phyloP scores from a whole-genome alignment of 2,888 invertebrate genomes.

The Hemistola chrysoprasaria region DNA sequence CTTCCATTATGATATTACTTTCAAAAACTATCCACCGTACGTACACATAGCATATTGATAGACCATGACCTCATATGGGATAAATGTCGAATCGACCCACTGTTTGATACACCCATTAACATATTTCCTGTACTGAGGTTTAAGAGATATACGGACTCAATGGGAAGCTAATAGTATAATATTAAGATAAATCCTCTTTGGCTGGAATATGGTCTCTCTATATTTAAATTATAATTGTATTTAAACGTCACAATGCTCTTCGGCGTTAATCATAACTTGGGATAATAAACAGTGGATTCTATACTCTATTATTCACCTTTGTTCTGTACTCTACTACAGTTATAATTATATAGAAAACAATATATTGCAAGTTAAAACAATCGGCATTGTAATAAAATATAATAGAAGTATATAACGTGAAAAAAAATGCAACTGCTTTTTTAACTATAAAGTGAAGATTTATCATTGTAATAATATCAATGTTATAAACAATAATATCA shows the following conservation, averaged over 20 bases:
- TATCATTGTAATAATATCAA: too few species aligned
- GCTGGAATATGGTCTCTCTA: too few species aligned
- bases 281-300: slow-evolving; percentile 22
- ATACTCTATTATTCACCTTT: slow-evolving; percentile 21
- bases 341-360: not conserved
- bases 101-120: slow-evolving; percentile 17
- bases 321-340: slow-evolving; percentile 11
- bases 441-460: too few species aligned
- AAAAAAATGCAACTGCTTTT: too few species aligned
- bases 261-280: slow-evolving; percentile 24
- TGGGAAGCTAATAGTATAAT: too few species aligned
- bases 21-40: slow-evolving; percentile 20
- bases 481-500: too few species aligned
- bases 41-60: slow-evolving; percentile 38
- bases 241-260: slow-evolving; percentile 23
- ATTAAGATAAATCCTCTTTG: too few species aligned
- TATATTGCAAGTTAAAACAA: too few species aligned
- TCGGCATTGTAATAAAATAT: too few species aligned
- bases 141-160: slow-evolving; percentile 17
- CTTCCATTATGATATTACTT: slow-evolving; percentile 21
- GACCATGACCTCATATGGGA: slow-evolving; percentile 34
- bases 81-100: slow-evolving; percentile 10
- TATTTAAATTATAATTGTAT: too few species aligned
- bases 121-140: slow-evolving; percentile 20
- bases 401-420: too few species aligned